Conservation (phyloP, 2,888 invertebrate genomes). For the Timandra comae region DNA sequence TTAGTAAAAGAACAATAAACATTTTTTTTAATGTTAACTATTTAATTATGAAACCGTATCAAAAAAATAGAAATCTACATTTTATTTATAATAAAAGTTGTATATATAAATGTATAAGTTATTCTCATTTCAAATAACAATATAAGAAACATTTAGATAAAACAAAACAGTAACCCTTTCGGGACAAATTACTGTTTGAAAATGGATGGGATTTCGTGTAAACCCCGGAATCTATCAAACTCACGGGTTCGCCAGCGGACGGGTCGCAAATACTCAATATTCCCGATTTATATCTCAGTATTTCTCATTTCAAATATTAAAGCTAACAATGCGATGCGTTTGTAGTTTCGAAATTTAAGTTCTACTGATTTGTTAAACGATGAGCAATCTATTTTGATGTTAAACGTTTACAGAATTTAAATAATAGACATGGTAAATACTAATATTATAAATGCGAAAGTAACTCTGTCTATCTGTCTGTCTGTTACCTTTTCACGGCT, state of each 20-base stretch:
- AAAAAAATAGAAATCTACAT: too few relatives aligned
- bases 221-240: conserved; percentile 13
- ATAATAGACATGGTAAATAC: too few relatives aligned
- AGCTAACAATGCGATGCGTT: background rate
- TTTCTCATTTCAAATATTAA: conserved; percentile 1
- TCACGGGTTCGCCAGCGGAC: conserved; percentile 3
- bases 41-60: too few relatives aligned
- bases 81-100: too few relatives aligned
- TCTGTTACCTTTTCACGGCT: too few relatives aligned
- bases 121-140: too few relatives aligned
- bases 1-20: too few relatives aligned
- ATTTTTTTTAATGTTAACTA: too few relatives aligned
- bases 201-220: conserved; percentile 10
- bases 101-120: too few relatives aligned
- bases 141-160: too few relatives aligned
- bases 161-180: conserved; percentile 6
- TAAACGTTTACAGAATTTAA: background rate
- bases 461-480: background rate
- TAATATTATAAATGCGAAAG: too few relatives aligned
- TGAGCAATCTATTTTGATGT: background rate
- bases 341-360: background rate
- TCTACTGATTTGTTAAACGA: background rate
- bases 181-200: conserved; percentile 10
- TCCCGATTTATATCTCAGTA: conserved; percentile 1
- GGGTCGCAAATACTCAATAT: conserved; percentile 9